phyloP scores from a whole-genome alignment of 2,888 invertebrate species.

The Athalia cordata region DNA sequence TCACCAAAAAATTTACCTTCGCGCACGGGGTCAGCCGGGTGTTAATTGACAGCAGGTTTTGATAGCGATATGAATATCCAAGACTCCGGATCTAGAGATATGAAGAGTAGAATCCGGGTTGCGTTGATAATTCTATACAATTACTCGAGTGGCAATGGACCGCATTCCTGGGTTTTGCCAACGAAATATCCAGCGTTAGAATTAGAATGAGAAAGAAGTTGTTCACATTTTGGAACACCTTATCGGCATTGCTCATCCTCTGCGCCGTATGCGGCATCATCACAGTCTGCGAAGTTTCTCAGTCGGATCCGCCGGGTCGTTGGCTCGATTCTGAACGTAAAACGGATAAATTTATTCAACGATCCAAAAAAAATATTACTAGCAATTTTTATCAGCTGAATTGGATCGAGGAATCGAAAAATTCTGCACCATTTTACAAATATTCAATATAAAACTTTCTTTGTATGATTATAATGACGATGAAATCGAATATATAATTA shows the following conservation, averaged over 20 bases:
- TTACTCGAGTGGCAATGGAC: conserved; percentile 5
- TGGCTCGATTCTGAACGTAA: neutral
- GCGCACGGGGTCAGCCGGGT: too few species aligned
- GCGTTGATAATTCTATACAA: conserved; percentile 15
- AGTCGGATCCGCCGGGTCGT: neutral
- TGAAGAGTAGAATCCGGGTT: conserved; percentile 18
- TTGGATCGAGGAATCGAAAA: too few species aligned
- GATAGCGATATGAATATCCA: too few species aligned
- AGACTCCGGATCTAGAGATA: neutral
- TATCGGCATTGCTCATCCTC: neutral
- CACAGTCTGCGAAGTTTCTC: neutral
- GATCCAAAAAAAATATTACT: neutral
- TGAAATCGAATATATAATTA: neutral
- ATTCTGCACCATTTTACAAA: too few species aligned
- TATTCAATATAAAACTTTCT: too few species aligned
- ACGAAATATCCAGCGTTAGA: neutral
- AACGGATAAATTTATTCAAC: neutral
- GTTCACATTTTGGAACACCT: too few species aligned
- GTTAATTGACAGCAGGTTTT: too few species aligned
- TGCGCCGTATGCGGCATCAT: neutral
- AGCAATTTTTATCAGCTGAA: too few species aligned
- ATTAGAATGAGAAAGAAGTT: too few species aligned
- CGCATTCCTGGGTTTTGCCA: conserved; percentile 36
- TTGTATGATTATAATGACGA: neutral
- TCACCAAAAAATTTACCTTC: too few species aligned